Evolutionary conservation across 2,888 invertebrate species (phyloP).

Genomic region (Poecilus cupreus): DNA sequence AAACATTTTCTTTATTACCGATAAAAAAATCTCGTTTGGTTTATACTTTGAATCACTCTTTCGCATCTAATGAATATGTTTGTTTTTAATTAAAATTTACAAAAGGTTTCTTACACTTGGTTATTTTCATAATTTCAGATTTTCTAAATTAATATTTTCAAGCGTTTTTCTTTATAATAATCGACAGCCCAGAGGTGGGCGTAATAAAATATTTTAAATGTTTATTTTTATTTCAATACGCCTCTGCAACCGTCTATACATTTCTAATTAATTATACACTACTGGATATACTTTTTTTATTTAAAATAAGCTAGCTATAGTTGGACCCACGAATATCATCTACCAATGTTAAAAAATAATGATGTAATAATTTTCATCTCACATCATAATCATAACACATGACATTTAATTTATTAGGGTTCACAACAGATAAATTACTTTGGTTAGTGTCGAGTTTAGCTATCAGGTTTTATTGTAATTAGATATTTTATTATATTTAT

Average conservation of each 20-base stretch:
- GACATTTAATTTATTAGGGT: background rate
- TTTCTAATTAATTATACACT: too few species aligned
- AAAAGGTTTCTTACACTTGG: background rate
- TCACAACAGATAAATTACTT: background rate
- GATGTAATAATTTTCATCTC: background rate
- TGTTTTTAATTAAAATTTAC: background rate
- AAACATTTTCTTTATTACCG: conserved; percentile 18
- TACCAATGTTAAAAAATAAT: background rate
- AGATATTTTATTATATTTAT: background rate
- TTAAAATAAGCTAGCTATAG: background rate
- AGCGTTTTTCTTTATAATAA: too few species aligned
- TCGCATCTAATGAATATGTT: background rate
- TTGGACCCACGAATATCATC: background rate
- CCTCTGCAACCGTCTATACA: too few species aligned
- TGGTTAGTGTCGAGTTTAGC: background rate
- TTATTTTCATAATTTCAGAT: background rate
- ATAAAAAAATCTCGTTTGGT: conserved; percentile 22
- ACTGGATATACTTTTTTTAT: too few species aligned
- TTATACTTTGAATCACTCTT: background rate
- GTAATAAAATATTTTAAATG: too few species aligned
- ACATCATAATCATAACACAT: background rate
- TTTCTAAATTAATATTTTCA: too few species aligned
- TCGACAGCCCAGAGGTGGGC: background rate
- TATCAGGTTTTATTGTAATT: background rate
- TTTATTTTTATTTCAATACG: background rate